These are phyloP conservation scores for Zingel zingel DNA, from an alignment of 2,113 vertebrate genomes.

Conservation along the genomic window DNA sequence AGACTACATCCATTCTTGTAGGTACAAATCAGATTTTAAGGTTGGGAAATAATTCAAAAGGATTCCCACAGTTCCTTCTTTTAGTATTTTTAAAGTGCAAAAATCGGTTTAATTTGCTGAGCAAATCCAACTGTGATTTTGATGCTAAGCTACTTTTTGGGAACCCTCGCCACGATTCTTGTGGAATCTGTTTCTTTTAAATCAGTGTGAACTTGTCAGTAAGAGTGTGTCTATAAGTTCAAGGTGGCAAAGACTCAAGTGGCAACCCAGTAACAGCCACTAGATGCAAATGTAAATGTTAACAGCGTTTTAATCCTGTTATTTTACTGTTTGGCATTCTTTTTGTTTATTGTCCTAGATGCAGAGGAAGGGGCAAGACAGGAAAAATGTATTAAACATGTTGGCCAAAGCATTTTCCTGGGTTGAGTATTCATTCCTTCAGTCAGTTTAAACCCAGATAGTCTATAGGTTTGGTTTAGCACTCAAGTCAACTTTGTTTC, in stretches of 20 bases:
- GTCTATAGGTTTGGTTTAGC: not conserved
- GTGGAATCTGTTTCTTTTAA: slow-evolving; percentile 53
- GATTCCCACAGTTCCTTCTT: not conserved
- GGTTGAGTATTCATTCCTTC: not conserved
- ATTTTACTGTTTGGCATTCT: slow-evolving; percentile 59
- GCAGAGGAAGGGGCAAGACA: slow-evolving; percentile 49
- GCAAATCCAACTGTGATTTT: slow-evolving; percentile 40
- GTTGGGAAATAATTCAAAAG: slow-evolving; percentile 1
- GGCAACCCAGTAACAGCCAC: slow-evolving; percentile 48
- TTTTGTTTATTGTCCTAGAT: slow-evolving; percentile 58
- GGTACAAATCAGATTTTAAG: slow-evolving; percentile 20
- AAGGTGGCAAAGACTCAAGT: not conserved
- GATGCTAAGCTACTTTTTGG: slow-evolving; percentile 58
- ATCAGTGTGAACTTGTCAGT: slow-evolving; percentile 32
- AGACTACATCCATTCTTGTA: not conserved
- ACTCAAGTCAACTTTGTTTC: not conserved
- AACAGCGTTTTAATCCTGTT: slow-evolving; percentile 63
- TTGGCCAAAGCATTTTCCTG: slow-evolving; percentile 54
- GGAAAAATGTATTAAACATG: slow-evolving; percentile 60
- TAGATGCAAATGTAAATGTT: slow-evolving; percentile 58
- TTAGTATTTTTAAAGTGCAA: slow-evolving; percentile 11
- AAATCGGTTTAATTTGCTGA: not conserved
- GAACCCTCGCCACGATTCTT: slow-evolving; percentile 55
- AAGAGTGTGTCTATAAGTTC: slow-evolving; percentile 34
- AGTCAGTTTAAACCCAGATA: not conserved